phyloP scores from a whole-genome alignment of 1,140 invertebrate genomes.

The Sycophila sp. region DNA sequence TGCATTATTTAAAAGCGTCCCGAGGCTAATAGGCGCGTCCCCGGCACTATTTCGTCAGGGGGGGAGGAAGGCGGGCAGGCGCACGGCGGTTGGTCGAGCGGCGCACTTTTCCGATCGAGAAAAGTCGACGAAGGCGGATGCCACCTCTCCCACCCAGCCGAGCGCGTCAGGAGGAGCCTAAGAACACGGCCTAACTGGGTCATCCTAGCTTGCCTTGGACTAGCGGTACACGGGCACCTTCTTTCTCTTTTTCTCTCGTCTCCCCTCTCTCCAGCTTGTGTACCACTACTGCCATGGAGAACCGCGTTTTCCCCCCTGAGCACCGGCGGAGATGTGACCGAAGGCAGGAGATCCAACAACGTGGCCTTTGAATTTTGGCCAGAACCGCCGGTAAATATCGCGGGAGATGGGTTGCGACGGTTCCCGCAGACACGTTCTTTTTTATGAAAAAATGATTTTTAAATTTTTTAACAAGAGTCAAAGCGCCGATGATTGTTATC shows the following conservation, averaged over 20 bases:
- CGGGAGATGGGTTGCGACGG: too few relatives aligned
- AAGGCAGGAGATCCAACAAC: too few relatives aligned
- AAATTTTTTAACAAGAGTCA: too few relatives aligned
- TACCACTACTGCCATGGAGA: too few relatives aligned
- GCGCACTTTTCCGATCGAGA: slow-evolving; percentile 64
- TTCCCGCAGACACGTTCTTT: too few relatives aligned
- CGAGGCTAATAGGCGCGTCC: slow-evolving; percentile 27
- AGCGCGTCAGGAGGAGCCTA: slow-evolving; percentile 59
- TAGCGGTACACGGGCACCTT: slow-evolving; percentile 54
- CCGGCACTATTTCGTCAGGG: slow-evolving; percentile 32
- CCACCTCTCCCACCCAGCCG: slow-evolving; percentile 50
- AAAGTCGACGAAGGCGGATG: slow-evolving; percentile 46
- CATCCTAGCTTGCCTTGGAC: slow-evolving; percentile 61
- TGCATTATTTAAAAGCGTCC: slow-evolving; percentile 6
- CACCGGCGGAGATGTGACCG: too few relatives aligned
- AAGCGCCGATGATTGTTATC: too few relatives aligned
- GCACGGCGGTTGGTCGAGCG: slow-evolving; percentile 51
- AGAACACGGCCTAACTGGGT: slow-evolving; percentile 55
- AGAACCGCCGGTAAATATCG: too few relatives aligned
- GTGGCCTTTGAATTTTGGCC: too few relatives aligned
- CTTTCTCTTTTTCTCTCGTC: slow-evolving; percentile 22
- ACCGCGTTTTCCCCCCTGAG: too few relatives aligned
- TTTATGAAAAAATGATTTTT: too few relatives aligned
- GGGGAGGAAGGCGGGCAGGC: slow-evolving; percentile 19
- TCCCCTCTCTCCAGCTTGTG: too few relatives aligned